A percentile compares a stretch with the other conserved stretches of the same genome.
These are phyloP conservation scores for Notarius lentiginosus DNA, from an alignment of 2,113 vertebrate genomes.

Conservation along the genomic window DNA sequence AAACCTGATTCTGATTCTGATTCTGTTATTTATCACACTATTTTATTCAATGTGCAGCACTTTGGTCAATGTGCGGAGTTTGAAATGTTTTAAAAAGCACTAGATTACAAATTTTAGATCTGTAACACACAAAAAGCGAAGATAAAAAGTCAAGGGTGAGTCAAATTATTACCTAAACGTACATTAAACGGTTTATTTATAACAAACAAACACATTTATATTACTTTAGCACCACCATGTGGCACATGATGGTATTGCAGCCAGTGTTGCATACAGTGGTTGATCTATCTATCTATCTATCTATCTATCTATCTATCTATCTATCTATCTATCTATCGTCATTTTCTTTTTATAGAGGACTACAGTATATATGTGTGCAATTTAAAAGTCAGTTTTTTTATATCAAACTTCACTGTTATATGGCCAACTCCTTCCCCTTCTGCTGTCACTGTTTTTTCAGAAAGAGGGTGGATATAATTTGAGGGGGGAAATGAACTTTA, in stretches of 20 bases:
- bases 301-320: neutral
- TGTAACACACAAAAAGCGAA: neutral
- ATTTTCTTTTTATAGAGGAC: too few relatives aligned
- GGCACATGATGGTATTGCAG: neutral
- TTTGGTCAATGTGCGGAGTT: neutral
- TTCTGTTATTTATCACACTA: neutral
- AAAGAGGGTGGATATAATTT: too few relatives aligned
- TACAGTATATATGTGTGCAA: too few relatives aligned
- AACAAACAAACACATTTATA: neutral
- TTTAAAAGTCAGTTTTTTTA: too few relatives aligned
- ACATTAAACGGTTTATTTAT: neutral
- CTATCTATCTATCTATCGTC: neutral
- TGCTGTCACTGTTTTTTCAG: too few relatives aligned
- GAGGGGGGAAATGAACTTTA: too few relatives aligned
- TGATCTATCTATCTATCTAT: neutral
- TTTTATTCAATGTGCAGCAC: neutral
- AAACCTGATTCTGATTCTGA: too few relatives aligned
- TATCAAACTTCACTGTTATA: neutral
- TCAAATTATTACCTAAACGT: neutral
- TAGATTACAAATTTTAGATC: neutral
- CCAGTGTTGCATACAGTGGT: neutral
- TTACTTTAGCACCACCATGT: neutral
- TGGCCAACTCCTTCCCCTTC: neutral
- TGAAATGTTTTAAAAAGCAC: neutral
- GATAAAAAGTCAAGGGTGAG: neutral